Percentiles rank a stretch among this genome's conserved stretches.
Conservation (phyloP, 2,797 vertebrate genomes). For the Neosilurus hyrtlii region DNA sequence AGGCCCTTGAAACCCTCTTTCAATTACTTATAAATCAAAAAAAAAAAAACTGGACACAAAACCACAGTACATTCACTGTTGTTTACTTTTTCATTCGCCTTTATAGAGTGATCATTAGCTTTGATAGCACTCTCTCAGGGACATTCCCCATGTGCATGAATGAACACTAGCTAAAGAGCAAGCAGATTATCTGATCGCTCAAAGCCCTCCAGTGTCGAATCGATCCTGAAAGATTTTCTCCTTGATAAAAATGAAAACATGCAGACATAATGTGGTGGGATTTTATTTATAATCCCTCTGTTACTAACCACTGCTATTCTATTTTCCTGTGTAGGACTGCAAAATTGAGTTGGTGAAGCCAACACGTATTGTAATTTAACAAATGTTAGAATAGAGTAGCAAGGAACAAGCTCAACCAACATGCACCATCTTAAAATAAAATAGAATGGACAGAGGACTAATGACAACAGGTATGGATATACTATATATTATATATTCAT, state of each 20-base stretch:
- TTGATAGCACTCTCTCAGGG: constrained; percentile 31
- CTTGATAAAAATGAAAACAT: constrained; percentile 58
- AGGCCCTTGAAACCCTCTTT: constrained; percentile 15
- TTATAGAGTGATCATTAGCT: constrained; percentile 39
- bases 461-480: not conserved
- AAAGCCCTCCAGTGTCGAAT: constrained; percentile 57
- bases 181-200: constrained; percentile 51
- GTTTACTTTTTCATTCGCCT: constrained; percentile 27
- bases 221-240: constrained; percentile 66
- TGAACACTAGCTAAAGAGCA: constrained; percentile 39
- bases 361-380: not conserved
- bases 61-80: not conserved
- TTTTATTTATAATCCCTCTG: constrained; percentile 46
- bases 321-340: not conserved
- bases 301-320: not conserved
- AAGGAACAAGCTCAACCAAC: not conserved
- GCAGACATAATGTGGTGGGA: constrained; percentile 57
- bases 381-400: not conserved
- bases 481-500: not conserved
- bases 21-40: constrained; percentile 15
- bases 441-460: not conserved
- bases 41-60: constrained; percentile 11
- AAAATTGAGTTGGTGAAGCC: not conserved
- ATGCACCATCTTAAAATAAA: not conserved
- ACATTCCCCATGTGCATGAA: constrained; percentile 19